Conservation (phyloP, 1,140 invertebrate species). For the Cyphomyrmex costatus region DNA sequence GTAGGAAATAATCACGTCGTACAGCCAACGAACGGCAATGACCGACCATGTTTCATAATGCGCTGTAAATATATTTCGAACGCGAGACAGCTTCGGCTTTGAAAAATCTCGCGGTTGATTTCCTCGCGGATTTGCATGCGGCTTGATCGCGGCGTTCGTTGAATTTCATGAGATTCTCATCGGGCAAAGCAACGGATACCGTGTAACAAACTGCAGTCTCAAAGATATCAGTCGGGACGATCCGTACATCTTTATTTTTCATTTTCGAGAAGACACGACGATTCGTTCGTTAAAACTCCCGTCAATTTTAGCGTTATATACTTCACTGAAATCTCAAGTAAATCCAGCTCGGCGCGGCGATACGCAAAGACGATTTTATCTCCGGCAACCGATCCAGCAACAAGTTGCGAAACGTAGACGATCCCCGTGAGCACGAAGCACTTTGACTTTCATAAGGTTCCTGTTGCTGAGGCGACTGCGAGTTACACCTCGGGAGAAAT, state of each 20-base stretch:
- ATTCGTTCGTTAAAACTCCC: slow-evolving; percentile 31
- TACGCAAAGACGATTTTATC: slow-evolving; percentile 43
- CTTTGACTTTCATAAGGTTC: slow-evolving; percentile 65
- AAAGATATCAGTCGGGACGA: slow-evolving; percentile 44
- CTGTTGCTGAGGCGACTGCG: slow-evolving; percentile 48
- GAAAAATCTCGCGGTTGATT: slow-evolving; percentile 57
- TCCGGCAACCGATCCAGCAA: slow-evolving; percentile 35
- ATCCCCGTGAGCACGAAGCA: slow-evolving; percentile 27
- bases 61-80: slow-evolving; percentile 30
- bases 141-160: slow-evolving; percentile 42
- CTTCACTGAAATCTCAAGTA: background rate
- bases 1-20: slow-evolving; percentile 46
- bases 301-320: slow-evolving; percentile 18
- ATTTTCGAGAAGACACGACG: background rate
- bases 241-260: slow-evolving; percentile 34
- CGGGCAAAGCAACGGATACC: slow-evolving; percentile 10
- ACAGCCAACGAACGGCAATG: background rate
- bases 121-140: slow-evolving; percentile 42
- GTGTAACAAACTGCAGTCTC: slow-evolving; percentile 27
- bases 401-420: slow-evolving; percentile 56
- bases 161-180: slow-evolving; percentile 54
- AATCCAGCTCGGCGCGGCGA: slow-evolving; percentile 5
- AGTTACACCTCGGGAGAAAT: slow-evolving; percentile 52
- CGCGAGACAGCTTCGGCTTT: slow-evolving; percentile 30
- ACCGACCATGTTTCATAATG: slow-evolving; percentile 4